Evolutionary conservation across 1,140 invertebrate species (phyloP), one percentile per base, ranked within the genome.

Genomic region (Drosophila pseudoananassae): DNA sequence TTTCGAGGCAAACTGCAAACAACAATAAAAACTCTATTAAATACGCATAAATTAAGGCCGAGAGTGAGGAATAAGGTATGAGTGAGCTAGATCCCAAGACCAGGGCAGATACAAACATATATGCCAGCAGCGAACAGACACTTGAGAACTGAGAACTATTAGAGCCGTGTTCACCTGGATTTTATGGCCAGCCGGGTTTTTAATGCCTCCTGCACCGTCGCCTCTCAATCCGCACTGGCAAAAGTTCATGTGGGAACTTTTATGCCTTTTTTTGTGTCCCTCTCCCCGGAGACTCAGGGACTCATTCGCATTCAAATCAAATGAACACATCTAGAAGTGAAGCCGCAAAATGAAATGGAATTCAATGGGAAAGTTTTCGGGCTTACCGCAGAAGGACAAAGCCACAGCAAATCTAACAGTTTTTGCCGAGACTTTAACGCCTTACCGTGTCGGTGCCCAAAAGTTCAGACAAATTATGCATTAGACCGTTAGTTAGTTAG

Each of bases 11-110:
- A 85, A 85, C 83, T 85, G 82, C 78, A 78, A 87, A 88, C 78
- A 87, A 87, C 78, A 87, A 87, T 87, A 87, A 87, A 87, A 87
- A 87, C 78, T 83, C 82, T 79, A 87, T 87, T 87, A 88, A 87
- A 87, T 88, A 88, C 78, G 82, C 83, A 87, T 87, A 87, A 88
- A 88, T 87, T 87, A 88, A 69, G 83, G 51, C 8, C 43, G 43
- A 38, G 52, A 12, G 50, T 33, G 31, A 46, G 33, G 7, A 14
- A 33, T 27, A 70, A 33, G 29, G 40, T 45, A 40, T 38, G 45
- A 20, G 14, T 25, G 12, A 27, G 20, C 4, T 43, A 17, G 31
- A 23, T 4, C 4, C 4, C 36, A n/a, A 36, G 9, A 27, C 10
- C 10, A 17, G 31, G 9, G 14, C 36, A 52, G 25, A 58, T 31